A percentile compares a stretch with the other conserved stretches of the same genome.
Conservation (phyloP, 2,113 vertebrate genomes). For the Chaetorhynchus papuensis region DNA sequence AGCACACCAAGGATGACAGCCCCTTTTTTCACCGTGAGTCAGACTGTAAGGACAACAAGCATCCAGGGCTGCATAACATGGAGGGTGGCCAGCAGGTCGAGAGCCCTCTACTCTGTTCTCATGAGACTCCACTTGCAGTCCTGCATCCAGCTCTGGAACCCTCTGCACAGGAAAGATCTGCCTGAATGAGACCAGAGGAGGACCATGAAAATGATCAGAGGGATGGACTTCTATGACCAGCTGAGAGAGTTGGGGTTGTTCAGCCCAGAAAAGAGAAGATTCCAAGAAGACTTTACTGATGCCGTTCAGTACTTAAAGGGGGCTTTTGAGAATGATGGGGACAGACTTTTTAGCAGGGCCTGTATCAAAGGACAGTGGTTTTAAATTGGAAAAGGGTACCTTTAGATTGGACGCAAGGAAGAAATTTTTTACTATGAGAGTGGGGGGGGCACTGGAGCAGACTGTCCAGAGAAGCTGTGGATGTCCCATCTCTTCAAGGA, state of each 20-base stretch:
- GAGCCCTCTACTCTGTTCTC: accelerated
- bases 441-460: not conserved
- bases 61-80: not conserved
- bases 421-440: not conserved
- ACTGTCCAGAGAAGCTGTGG: not conserved
- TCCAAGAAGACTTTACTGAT: not conserved
- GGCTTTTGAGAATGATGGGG: not conserved
- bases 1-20: not conserved
- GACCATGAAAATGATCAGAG: not conserved
- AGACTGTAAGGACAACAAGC: not conserved
- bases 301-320: not conserved
- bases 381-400: not conserved
- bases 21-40: not conserved
- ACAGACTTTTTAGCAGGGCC: not conserved
- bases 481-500: not conserved
- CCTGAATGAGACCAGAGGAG: accelerated
- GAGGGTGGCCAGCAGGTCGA: accelerated
- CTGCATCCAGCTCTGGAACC: not conserved
- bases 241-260: not conserved
- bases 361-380: not conserved
- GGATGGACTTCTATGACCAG: too few species aligned
- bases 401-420: not conserved
- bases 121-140: not conserved
- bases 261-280: not conserved
- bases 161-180: not conserved